Base-by-base conservation (phyloP, 2,113 vertebrate species). In the Haemorhous mexicanus region DNA sequence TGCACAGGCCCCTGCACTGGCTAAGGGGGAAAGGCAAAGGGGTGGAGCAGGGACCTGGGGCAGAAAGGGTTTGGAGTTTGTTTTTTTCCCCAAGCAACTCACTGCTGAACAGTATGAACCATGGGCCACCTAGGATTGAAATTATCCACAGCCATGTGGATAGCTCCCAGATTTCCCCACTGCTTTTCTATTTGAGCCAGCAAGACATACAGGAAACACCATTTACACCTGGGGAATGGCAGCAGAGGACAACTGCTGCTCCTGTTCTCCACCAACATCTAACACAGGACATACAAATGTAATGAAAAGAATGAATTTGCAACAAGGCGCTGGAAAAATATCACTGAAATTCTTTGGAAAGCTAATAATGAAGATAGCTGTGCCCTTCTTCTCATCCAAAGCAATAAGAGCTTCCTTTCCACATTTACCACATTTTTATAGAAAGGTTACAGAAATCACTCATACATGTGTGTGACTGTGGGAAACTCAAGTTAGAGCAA, bases 401-500 rank as follows among this genome's bases (percentile, higher is more conserved):
- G 39, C 15, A 81, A 1, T 19, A 79, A 62, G 9, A 64, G 5
- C 21, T 69, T 64, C 16, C 39, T 63, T 91, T 76, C 44, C 16
- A 46, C 2, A 0, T 26, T 64, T 35, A 15, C 6, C 9, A 67
- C 3, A 7, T 47, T 52, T 69, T 75, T 74, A 62, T 24, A 78
- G 49, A 61, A 62, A 82, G 32, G 13, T 16, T 53, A 43, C 9
- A 73, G 26, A 79, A 94, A 37, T 26, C 17, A 30, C 16, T 26
- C 32, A 17, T 22, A 23, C 0, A 0, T 1, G 1, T 11, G 6
- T 23, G 15, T 16, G 7, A 61, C 30, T 18, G 2, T 13, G 4
- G 26, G 30, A 37, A 76, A 19, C 22, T 33, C n/a, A n/a, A 15
- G 6, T 43, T 19, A 43, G 18, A 19, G 13, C 5, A 4, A 33